Conservation (phyloP, 1,140 invertebrate species). For the Drosophila ficusphila region DNA sequence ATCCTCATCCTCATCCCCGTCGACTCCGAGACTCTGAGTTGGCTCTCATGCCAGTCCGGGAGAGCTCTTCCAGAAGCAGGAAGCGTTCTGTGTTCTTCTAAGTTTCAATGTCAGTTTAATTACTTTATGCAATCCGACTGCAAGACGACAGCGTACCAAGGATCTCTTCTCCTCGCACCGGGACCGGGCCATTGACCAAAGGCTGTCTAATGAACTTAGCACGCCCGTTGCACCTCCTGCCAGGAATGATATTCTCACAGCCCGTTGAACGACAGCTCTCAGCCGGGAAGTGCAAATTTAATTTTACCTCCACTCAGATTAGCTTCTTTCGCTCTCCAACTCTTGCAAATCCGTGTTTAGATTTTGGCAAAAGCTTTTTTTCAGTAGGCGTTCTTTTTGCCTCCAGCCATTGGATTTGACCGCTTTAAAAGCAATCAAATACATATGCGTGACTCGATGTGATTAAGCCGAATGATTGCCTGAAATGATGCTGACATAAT, state of each 20-base stretch:
- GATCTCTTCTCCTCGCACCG: background rate
- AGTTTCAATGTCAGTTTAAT: constrained; percentile 82
- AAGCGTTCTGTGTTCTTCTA: constrained; percentile 80
- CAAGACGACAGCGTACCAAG: constrained; percentile 39
- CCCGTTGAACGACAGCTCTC: constrained; percentile 17
- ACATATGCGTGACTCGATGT: constrained; percentile 69
- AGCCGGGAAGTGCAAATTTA: constrained; percentile 49
- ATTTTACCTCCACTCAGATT: constrained; percentile 16
- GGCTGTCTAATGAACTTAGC: constrained; percentile 64
- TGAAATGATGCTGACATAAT: constrained; percentile 72
- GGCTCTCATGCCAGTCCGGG: constrained; percentile 28
- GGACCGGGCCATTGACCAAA: constrained; percentile 70
- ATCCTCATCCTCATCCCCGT: constrained; percentile 79
- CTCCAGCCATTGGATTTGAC: constrained; percentile 21
- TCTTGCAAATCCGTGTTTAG: constrained; percentile 1
- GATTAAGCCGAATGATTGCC: constrained; percentile 65
- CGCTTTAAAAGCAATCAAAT: constrained; percentile 72
- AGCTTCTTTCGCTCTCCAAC: background rate
- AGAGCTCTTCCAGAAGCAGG: constrained; percentile 70
- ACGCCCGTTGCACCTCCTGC: constrained; percentile 40
- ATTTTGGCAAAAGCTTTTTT: constrained; percentile 21
- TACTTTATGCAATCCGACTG: constrained; percentile 76
- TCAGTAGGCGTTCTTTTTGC: constrained; percentile 9
- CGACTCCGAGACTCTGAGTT: constrained; percentile 41
- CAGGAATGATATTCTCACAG: constrained; percentile 49